Base-by-base conservation (phyloP, 2,797 vertebrate genomes). In the Rhinichthys osculus region DNA sequence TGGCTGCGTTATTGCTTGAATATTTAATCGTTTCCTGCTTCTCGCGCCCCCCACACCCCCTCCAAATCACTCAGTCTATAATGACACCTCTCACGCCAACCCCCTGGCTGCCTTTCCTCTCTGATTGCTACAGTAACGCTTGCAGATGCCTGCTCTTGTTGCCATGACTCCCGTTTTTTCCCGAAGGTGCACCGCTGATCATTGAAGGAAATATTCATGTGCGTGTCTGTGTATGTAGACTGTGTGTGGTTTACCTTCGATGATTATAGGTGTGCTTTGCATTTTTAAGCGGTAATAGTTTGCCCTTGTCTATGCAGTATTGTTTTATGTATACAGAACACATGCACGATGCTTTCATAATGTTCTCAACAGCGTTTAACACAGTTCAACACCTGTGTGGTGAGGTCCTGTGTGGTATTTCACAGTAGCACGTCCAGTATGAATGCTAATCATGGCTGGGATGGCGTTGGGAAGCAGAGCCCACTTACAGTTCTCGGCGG, bases 81-180 rank as follows among this genome's bases (percentile, higher is more conserved):
- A 89, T 85, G 82, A 87, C 87, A 90, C 86, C 81, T 83, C 82
- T 79, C 78, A 72, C 89, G 67, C 71, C 78, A 73, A 71, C 71
- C 73, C 50, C 78, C 82, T 66, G 73, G 40, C 67, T 82, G 80
- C 59, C 42, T 74, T 86, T 59, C 78, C 87, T 89, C 73, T 72
- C 64, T 86, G 83, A 88, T 89, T 85, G 83, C 85, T 88, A 89
- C 89, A 85, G 86, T 90, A 89, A 89, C 88, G 69, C 83, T 90
- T 88, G 76, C 87, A 88, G 88, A 90, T 89, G 90, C 89, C 89
- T 77, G 87, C 78, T 87, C 69, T 84, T 89, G 90, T 92, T 92
- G 90, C 91, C 90, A 90, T 92, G 91, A 85, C 90, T 87, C 84
- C 90, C 88, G 35, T n/a, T 87, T 88, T 83, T 85, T 71, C 87